Evolutionary conservation across 2,113 vertebrate species (phyloP).

Genomic region (Nothocercus julius): DNA sequence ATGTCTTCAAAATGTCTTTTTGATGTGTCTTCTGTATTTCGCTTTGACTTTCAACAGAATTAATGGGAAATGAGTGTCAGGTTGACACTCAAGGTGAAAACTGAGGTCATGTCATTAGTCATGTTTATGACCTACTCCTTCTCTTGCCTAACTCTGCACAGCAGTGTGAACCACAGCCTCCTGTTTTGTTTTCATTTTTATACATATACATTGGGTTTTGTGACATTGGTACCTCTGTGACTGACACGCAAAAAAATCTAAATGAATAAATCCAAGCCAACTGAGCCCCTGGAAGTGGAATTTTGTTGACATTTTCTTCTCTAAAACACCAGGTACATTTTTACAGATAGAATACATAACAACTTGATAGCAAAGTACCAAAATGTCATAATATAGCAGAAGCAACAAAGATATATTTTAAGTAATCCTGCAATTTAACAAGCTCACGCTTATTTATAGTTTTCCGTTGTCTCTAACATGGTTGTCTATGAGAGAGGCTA

Average conservation of each 20-base stretch:
- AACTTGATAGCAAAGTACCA: not conserved
- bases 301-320: not conserved
- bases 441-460: not conserved
- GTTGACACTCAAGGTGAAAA: conserved; percentile 23
- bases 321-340: not conserved
- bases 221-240: not conserved
- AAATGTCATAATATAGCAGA: not conserved
- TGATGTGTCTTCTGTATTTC: not conserved
- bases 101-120: not conserved
- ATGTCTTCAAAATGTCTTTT: not conserved
- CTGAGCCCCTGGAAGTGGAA: not conserved
- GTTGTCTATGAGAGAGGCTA: not conserved
- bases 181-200: not conserved
- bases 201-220: not conserved
- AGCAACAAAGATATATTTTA: not conserved
- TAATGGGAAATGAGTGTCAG: not conserved
- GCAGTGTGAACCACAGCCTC: not conserved
- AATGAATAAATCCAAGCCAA: not conserved
- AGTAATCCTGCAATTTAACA: not conserved
- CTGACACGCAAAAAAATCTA: not conserved
- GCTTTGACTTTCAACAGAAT: not conserved
- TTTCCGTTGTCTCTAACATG: not conserved
- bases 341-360: not conserved
- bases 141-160: not conserved
- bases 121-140: not conserved